These are phyloP conservation scores for Pagrus major DNA, from an alignment of 2,113 vertebrate genomes.

Conservation along the genomic window DNA sequence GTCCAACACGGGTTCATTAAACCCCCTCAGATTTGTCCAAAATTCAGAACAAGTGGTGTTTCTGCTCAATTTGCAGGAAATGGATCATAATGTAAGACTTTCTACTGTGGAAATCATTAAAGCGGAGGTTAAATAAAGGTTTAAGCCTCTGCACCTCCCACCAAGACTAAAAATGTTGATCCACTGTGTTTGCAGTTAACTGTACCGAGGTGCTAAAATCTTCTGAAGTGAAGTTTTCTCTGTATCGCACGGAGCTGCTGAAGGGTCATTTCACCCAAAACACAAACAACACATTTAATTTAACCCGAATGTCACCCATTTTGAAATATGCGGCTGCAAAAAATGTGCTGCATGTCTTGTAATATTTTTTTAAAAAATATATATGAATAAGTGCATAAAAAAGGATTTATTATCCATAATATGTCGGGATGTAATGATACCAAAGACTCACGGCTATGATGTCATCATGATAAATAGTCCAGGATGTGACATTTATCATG, in stretches of 20 bases:
- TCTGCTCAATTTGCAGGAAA: slow-evolving; percentile 13
- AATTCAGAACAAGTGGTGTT: slow-evolving; percentile 29
- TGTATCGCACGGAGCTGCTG: neutral
- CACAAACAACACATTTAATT: neutral
- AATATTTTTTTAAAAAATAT: too few relatives aligned
- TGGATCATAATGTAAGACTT: slow-evolving; percentile 16
- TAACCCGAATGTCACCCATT: neutral
- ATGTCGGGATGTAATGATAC: too few relatives aligned
- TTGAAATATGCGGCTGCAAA: too few relatives aligned
- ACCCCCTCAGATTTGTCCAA: slow-evolving; percentile 27
- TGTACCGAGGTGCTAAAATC: neutral
- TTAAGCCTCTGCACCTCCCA: neutral
- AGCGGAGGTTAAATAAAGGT: slow-evolving; percentile 18
- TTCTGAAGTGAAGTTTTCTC: neutral
- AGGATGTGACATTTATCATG: too few relatives aligned
- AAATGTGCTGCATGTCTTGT: too few relatives aligned
- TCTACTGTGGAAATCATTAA: slow-evolving; percentile 2
- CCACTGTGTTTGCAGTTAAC: neutral
- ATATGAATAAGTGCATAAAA: too few relatives aligned
- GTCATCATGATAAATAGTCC: too few relatives aligned
- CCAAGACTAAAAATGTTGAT: neutral
- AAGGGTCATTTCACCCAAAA: neutral
- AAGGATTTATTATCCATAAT: too few relatives aligned
- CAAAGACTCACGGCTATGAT: too few relatives aligned
- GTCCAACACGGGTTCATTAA: slow-evolving; percentile 36